phyloP scores from a whole-genome alignment of 2,113 vertebrate genomes.

The zebrafish (Danio rerio) region DNA sequence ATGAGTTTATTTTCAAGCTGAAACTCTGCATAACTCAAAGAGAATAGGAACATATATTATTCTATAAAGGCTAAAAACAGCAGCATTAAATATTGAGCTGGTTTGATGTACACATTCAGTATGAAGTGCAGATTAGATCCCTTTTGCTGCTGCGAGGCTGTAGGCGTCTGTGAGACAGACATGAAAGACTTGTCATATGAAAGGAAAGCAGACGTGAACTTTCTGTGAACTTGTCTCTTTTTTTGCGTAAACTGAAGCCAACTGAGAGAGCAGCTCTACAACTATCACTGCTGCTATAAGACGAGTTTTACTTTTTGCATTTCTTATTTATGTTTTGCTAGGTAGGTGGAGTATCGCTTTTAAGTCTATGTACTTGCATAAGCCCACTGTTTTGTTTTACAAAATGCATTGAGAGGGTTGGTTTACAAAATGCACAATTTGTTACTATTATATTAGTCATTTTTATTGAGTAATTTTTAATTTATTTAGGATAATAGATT shows the following conservation, averaged over 20 bases:
- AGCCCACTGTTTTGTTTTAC: background rate
- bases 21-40: background rate
- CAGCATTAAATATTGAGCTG: background rate
- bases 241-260: constrained; percentile 34
- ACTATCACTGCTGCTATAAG: background rate
- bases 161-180: constrained; percentile 43
- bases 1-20: background rate
- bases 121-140: constrained; percentile 40
- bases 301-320: background rate
- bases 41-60: background rate
- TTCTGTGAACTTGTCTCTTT: constrained; percentile 58
- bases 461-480: background rate
- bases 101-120: constrained; percentile 23
- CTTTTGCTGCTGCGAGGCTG: constrained; percentile 35
- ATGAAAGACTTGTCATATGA: constrained; percentile 58
- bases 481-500: background rate
- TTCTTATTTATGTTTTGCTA: background rate
- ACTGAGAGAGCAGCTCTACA: background rate
- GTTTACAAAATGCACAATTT: background rate
- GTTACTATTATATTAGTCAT: background rate
- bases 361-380: background rate
- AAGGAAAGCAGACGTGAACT: constrained; percentile 61
- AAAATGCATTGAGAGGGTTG: background rate
- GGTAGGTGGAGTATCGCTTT: background rate
- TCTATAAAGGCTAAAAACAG: background rate